Percentiles rank a stretch among this genome's conserved stretches.
Evolutionary conservation across 2,888 invertebrate genomes (phyloP).

Genomic region (Dugesia japonica): DNA sequence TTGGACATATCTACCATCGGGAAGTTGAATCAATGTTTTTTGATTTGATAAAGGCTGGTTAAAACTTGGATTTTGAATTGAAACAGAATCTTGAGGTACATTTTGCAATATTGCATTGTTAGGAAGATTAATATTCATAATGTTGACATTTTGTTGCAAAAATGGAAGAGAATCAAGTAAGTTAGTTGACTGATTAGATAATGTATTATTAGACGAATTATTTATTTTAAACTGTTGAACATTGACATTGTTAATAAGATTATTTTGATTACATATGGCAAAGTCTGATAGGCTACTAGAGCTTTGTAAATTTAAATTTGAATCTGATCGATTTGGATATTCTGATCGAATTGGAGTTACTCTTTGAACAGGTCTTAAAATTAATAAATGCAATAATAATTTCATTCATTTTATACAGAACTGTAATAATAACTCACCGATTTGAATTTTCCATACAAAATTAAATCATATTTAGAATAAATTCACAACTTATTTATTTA

Average conservation of each 20-base stretch:
- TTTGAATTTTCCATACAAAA: not conserved
- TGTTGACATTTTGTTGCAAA: slow-evolving; percentile 28
- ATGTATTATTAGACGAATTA: not conserved
- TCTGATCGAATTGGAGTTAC: slow-evolving; percentile 8
- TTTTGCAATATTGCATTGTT: not conserved
- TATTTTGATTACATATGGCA: not conserved
- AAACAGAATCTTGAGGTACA: not conserved
- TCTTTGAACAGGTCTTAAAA: not conserved
- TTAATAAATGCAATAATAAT: not conserved
- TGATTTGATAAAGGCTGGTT: not conserved
- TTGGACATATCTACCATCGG: not conserved
- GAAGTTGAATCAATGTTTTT: slow-evolving; percentile 1
- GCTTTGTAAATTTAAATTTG: not conserved
- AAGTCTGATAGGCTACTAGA: not conserved
- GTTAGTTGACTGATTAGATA: not conserved
- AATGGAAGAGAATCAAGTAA: slow-evolving; percentile 20
- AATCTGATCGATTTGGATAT: not conserved
- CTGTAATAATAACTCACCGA: not conserved
- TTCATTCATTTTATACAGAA: not conserved
- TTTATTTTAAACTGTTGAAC: slow-evolving; percentile 14
- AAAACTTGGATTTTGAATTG: not conserved
- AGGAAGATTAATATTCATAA: slow-evolving; percentile 26
- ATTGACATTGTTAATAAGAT: not conserved
- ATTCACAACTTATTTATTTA: not conserved
- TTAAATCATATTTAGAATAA: not conserved